phyloP scores from a whole-genome alignment of 2,797 vertebrate genomes.

The Galago senegalensis region DNA sequence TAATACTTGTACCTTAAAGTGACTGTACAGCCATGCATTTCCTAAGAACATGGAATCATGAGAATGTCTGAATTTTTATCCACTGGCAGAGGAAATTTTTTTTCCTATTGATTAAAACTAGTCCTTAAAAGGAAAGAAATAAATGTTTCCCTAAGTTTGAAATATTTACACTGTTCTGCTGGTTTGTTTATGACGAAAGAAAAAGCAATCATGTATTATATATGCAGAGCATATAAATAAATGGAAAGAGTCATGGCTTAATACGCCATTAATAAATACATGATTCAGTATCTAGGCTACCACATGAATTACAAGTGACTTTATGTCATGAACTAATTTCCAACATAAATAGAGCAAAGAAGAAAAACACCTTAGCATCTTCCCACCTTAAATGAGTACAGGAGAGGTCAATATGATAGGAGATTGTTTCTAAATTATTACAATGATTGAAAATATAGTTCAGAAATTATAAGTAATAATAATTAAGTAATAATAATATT shows the following conservation, averaged over 20 bases:
- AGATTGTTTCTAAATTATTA: neutral
- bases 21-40: neutral
- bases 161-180: neutral
- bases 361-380: neutral
- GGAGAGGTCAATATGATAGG: neutral
- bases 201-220: neutral
- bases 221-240: neutral
- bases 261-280: neutral
- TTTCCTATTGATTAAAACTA: neutral
- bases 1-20: neutral
- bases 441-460: conserved; percentile 18
- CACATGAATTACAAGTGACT: conserved; percentile 31
- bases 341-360: neutral
- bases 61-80: conserved; percentile 10
- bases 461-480: neutral
- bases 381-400: neutral
- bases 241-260: neutral
- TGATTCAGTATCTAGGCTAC: neutral
- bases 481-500: neutral
- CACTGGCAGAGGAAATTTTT: neutral
- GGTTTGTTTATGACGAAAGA: conserved; percentile 17
- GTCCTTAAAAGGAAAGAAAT: conserved; percentile 22
- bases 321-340: neutral
- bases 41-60: neutral
- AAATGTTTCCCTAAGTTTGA: neutral